phyloP scores from a whole-genome alignment of 2,797 vertebrate genomes.

The Pelobates cultripes region DNA sequence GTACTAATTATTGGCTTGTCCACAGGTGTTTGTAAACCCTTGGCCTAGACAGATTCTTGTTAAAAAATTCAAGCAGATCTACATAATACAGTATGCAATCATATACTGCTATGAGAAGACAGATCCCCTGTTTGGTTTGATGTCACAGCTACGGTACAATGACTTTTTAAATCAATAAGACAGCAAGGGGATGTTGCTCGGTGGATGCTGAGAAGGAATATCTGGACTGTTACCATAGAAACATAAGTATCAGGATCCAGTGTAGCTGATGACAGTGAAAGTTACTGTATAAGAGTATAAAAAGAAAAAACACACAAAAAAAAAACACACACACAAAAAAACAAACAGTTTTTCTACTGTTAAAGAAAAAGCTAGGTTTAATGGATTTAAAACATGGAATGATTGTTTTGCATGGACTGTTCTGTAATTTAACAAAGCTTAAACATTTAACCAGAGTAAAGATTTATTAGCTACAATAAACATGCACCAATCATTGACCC shows the following conservation, averaged over 20 bases:
- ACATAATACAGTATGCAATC: constrained; percentile 23
- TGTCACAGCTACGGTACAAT: constrained; percentile 75
- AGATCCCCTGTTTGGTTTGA: constrained; percentile 65
- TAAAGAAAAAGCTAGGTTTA: neutral
- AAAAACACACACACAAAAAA: too few species aligned
- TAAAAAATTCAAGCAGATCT: constrained; percentile 6
- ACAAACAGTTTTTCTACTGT: neutral
- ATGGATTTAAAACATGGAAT: neutral
- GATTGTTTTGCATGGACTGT: too few species aligned
- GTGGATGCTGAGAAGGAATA: constrained; percentile 86
- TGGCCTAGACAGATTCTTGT: neutral
- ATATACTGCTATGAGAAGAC: constrained; percentile 59
- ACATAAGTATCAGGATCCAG: constrained; percentile 83
- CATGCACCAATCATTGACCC: too few species aligned
- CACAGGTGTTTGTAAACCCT: neutral
- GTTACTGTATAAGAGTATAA: constrained; percentile 68
- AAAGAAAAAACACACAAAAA: constrained; percentile 58
- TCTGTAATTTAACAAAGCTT: too few species aligned
- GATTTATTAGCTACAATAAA: too few species aligned
- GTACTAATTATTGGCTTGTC: constrained; percentile 22
- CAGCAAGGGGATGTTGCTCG: constrained; percentile 80
- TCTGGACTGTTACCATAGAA: constrained; percentile 92
- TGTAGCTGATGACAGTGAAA: constrained; percentile 70
- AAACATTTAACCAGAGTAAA: too few species aligned
- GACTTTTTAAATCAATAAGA: constrained; percentile 83